These are phyloP conservation scores for Vireo griseus DNA, from an alignment of 2,797 vertebrate genomes.

Conservation along the genomic window DNA sequence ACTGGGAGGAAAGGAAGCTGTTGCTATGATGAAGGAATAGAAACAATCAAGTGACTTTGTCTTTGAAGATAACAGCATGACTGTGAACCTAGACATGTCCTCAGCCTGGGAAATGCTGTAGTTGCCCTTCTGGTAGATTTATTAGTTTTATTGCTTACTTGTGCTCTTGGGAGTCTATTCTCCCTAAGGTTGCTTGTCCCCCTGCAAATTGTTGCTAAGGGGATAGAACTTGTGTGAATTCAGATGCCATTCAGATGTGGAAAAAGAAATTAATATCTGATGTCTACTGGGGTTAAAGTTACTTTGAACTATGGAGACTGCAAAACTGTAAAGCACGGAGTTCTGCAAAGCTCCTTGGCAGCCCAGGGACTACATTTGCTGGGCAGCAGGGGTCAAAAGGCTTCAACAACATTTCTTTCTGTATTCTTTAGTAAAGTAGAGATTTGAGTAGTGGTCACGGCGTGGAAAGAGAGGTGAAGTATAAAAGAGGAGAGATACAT, in stretches of 20 bases:
- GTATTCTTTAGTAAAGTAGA: not conserved
- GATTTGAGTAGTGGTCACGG: not conserved
- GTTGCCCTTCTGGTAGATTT: not conserved
- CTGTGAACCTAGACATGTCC: not conserved
- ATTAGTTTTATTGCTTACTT: not conserved
- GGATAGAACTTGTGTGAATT: not conserved
- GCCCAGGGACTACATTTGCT: not conserved
- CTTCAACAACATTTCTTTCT: not conserved
- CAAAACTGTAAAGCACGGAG: not conserved
- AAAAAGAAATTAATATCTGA: not conserved
- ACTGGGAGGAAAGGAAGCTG: slow-evolving; percentile 38
- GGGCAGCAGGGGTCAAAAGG: not conserved
- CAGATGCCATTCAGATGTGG: not conserved
- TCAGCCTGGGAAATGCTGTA: not conserved
- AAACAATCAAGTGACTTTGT: not conserved
- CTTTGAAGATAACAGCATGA: not conserved
- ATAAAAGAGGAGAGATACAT: not conserved
- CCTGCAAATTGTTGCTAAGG: not conserved
- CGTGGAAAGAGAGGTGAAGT: not conserved
- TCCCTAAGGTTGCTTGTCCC: not conserved
- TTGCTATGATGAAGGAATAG: slow-evolving; percentile 18
- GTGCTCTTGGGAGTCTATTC: not conserved
- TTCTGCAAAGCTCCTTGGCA: not conserved
- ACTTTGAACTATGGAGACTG: not conserved
- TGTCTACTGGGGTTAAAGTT: not conserved